These are phyloP conservation scores for Tetragonula clypearis DNA, from an alignment of 1,140 invertebrate species.

Conservation along the genomic window DNA sequence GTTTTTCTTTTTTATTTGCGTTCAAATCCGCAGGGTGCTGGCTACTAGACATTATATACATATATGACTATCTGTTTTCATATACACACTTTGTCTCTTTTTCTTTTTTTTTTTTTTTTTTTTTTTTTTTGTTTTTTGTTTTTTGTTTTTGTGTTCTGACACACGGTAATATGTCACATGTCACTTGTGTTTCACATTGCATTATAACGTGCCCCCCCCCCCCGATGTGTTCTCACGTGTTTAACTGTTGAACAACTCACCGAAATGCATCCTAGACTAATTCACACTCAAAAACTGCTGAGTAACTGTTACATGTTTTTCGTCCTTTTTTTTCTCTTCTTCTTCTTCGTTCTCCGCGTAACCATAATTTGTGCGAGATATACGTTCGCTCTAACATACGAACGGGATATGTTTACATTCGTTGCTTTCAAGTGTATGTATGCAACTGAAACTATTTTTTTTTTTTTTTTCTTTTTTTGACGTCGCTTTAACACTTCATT, in stretches of 20 bases:
- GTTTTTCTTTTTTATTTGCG: slow-evolving; percentile 81
- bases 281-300: not conserved
- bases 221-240: too few relatives aligned
- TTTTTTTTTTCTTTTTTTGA: not conserved
- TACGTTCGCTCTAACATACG: slow-evolving; percentile 5
- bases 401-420: not conserved
- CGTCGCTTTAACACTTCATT: not conserved
- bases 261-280: not conserved
- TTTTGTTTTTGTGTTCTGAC: slow-evolving; percentile 8
- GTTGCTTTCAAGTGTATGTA: not conserved
- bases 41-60: slow-evolving; percentile 72
- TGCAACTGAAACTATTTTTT: slow-evolving; percentile 3
- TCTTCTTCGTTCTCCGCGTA: not conserved
- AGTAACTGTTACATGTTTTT: not conserved
- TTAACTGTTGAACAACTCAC: not conserved
- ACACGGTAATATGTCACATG: slow-evolving; percentile 46
- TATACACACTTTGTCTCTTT: slow-evolving; percentile 35
- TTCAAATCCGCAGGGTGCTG: slow-evolving; percentile 79
- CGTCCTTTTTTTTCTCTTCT: not conserved
- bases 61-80: slow-evolving; percentile 71
- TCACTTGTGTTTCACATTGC: slow-evolving; percentile 62
- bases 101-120: slow-evolving; percentile 27
- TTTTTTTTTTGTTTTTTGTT: slow-evolving; percentile 22
- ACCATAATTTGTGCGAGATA: slow-evolving; percentile 9
- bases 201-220: not conserved